Conservation (phyloP, 2,113 vertebrate species). For the Lagopus leucura region DNA sequence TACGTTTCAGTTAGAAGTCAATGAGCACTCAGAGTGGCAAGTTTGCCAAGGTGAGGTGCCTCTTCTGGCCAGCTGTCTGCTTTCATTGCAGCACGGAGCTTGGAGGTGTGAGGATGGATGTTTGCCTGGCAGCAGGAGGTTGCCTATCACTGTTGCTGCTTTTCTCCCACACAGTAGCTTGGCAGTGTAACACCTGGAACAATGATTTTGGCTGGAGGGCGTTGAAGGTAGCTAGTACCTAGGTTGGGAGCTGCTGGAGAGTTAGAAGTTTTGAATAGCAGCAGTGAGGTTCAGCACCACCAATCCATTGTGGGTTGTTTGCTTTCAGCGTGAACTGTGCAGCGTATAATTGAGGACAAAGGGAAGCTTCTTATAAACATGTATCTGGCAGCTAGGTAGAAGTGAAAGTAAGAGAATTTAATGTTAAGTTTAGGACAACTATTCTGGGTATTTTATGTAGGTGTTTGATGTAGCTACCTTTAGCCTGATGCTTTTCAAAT, state of each 20-base stretch:
- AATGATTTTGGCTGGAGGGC: neutral
- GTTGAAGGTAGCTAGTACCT: neutral
- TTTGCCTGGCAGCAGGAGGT: neutral
- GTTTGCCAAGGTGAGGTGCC: neutral
- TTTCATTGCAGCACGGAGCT: neutral
- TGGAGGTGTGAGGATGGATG: accelerated
- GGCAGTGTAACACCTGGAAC: accelerated
- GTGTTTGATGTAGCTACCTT: neutral
- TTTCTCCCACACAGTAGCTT: neutral
- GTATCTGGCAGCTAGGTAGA: neutral
- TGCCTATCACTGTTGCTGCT: neutral
- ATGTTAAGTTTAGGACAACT: neutral
- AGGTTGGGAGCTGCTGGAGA: neutral
- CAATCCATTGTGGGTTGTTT: neutral
- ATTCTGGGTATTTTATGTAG: neutral
- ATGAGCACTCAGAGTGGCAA: neutral
- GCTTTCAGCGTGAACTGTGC: neutral
- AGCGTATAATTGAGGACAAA: neutral
- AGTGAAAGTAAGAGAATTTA: neutral
- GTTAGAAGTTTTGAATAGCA: neutral
- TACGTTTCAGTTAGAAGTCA: neutral
- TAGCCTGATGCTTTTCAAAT: neutral
- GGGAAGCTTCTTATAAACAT: neutral
- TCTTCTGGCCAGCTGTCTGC: neutral
- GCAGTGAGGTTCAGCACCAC: neutral